phyloP scores from a whole-genome alignment of 2,113 vertebrate genomes.

The Pituophis catenifer region DNA sequence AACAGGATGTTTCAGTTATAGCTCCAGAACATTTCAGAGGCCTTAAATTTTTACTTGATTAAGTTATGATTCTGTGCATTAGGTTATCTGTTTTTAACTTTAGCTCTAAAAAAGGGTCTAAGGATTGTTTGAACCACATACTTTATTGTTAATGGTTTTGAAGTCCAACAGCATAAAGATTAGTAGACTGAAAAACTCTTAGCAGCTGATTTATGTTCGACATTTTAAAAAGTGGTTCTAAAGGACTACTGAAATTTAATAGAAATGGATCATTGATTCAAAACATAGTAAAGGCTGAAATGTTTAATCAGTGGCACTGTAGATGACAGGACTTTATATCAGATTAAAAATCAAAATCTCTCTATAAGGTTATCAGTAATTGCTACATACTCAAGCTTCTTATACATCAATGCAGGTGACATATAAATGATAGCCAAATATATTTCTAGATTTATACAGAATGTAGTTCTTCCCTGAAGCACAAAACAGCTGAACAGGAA shows the following conservation, averaged over 20 bases:
- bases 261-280: background rate
- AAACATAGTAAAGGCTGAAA: background rate
- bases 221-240: background rate
- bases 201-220: background rate
- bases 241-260: background rate
- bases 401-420: background rate
- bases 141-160: background rate
- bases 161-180: background rate
- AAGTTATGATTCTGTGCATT: background rate
- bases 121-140: rapidly evolving
- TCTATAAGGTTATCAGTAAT: background rate
- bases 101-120: background rate
- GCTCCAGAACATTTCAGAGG: background rate
- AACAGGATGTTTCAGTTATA: background rate
- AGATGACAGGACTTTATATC: background rate
- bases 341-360: background rate
- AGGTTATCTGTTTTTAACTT: conserved; percentile 10
- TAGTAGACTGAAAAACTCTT: background rate
- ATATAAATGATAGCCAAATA: background rate
- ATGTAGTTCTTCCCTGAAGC: background rate
- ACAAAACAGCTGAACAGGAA: background rate
- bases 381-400: background rate
- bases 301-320: background rate
- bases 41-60: background rate
- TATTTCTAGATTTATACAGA: background rate